Conservation (phyloP, 2,888 invertebrate species). For the Acleris literana region DNA sequence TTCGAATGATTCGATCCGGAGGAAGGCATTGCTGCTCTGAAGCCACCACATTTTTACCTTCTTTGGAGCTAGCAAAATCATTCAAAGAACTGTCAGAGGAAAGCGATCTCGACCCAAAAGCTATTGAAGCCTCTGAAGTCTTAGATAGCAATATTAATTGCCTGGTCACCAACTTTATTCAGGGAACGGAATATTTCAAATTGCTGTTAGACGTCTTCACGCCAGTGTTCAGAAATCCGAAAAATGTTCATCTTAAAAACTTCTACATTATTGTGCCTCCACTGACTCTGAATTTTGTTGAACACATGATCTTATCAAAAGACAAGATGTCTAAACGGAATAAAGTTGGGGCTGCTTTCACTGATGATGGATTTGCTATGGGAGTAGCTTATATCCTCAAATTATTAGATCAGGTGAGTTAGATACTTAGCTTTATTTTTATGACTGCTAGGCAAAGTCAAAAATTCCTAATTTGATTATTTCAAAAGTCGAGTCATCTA, state of each 20-base stretch:
- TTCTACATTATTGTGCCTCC: conserved; percentile 98
- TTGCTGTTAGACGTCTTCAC: conserved; percentile 96
- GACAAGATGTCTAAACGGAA: conserved; percentile 96
- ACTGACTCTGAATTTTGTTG: conserved; percentile 96
- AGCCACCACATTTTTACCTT: conserved; percentile 94
- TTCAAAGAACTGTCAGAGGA: conserved; percentile 86
- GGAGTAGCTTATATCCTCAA: conserved; percentile 96
- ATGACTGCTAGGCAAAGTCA: background rate
- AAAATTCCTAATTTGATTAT: too few relatives aligned
- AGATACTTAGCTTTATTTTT: background rate
- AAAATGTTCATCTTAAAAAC: conserved; percentile 94
- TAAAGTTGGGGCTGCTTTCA: conserved; percentile 94
- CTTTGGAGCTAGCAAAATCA: conserved; percentile 84
- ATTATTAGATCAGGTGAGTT: conserved; percentile 90
- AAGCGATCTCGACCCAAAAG: conserved; percentile 83
- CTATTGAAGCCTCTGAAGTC: conserved; percentile 86
- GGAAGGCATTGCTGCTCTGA: conserved; percentile 96
- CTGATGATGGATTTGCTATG: conserved; percentile 99
- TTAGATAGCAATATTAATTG: conserved; percentile 91
- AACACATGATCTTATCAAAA: conserved; percentile 95
- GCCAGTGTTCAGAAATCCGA: conserved; percentile 92
- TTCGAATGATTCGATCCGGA: conserved; percentile 96
- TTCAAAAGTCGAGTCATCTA: too few relatives aligned
- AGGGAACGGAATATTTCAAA: conserved; percentile 94
- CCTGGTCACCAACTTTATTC: conserved; percentile 92